Evolutionary conservation across 2,797 vertebrate species (phyloP), one percentile per base, ranked within the genome.

Genomic region (Enteromius argenteus): DNA sequence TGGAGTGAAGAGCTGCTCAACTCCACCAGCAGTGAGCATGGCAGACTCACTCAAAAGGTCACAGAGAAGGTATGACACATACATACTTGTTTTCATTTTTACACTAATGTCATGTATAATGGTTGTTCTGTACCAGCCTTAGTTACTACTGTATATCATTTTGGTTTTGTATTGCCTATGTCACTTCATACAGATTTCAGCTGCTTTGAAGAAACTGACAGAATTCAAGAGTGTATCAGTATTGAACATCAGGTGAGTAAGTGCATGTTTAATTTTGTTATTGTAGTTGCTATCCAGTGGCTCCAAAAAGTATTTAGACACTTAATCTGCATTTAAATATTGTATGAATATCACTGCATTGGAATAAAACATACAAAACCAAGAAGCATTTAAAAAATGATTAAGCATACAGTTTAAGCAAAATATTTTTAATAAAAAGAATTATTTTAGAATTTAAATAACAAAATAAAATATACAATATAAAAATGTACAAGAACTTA

Each of bases 151-250:
- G 13, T 46, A n/a, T 37, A 23, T 56, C 13, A 30, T 58, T 23
- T 60, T 42, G 6, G 35, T 39, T 58, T 42, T 58, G n/a, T 14
- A n/a, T 7, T 44, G n/a, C 4, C 56, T 44, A 4, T 87, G 21
- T 84, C n/a, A 56, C 72, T 86, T n/a, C 82, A 81, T 92, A 17
- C 90, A 99, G 98, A 96, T 98, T 69, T 92, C 96, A 91, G 94
- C 92, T 1, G 93, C 96, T 86, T 95, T 98, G 92, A 88, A 94
- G 90, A 94, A 89, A 42, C 92, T 98, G 58, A 96, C 96, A 81
- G 98, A 97, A 88, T 99, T 96, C 87, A 97, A 96, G 90, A 94
- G 87, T 80, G 95, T 97, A 62, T 93, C 88, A 58, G 89, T 99
- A 42, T 88, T 96, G 86, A 93, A 96, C 89, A 96, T 97, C 93